Evolutionary conservation across 1,140 invertebrate species (phyloP), one percentile per base, ranked within the genome.

Genomic region (Belonocnema kinseyi): DNA sequence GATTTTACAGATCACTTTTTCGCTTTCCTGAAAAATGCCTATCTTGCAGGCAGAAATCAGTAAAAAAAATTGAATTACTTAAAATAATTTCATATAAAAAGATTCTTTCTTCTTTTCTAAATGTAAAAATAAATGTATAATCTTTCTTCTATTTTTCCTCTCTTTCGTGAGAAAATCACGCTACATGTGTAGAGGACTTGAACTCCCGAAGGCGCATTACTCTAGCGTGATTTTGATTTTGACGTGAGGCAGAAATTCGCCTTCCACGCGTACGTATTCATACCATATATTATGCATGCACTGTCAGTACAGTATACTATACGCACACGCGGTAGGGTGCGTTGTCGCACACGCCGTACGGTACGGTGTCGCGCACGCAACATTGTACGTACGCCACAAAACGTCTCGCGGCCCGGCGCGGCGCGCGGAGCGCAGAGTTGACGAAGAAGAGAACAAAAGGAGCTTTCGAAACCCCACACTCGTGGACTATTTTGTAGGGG

Each of bases 401-500:
- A 74, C 72, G 53, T 33, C 74, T 56, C 74, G 80, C 75, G 73
- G 73, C 79, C 70, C 61, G 76, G 82, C 78, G 51, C 76, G 77
- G 72, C 73, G 77, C 58, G 82, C 78, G 51, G 77, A 79, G 72
- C 73, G 77, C 58, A 75, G 76, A 74, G 75, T 77, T 77, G 70
- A 75, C 16, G 21, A 66, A 74, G 78, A 80, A 72, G 58, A 81
- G 80, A 87, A 86, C 82, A 83, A 83, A 84, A 80, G 81, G 83
- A 83, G 83, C 54, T 81, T 79, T 78, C 77, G 77, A 77, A 76
- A 78, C 72, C 72, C 61, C 61, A 66, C 61, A 73, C 77, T 82
- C 73, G 75, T 70, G 82, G 80, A 82, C 82, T 82, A 85, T 85
- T 83, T 84, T 76, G 81, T 85, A 83, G 84, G 80, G 85, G 82